Evolutionary conservation across 2,113 vertebrate genomes (phyloP), one percentile per base, ranked within the genome.

Genomic region (Rallus limicola): DNA sequence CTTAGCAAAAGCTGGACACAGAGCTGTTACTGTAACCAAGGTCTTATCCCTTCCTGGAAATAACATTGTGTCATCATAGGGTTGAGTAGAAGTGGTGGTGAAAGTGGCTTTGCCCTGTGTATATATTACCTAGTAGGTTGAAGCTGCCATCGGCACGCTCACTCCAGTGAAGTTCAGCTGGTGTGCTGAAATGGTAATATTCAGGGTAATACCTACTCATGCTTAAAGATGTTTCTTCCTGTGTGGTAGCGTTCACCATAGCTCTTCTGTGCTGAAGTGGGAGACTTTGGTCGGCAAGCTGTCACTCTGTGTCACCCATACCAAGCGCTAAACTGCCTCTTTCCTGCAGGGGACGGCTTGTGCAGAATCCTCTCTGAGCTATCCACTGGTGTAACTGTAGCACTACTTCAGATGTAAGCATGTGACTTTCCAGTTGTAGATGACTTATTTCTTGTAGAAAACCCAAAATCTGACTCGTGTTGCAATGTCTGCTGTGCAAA

Each of bases 301-400:
- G 44, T 65, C 70, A 36, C 15, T 29, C 15, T 82, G 53, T 38
- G 53, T 44, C 53, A 48, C 65, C 19, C 15, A 23, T 74, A 20
- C 60, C 0, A 0, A 59, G 31, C 23, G 14, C 52, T 29, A 4
- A 24, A 16, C 20, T 6, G 5, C 46, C 34, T 56, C 42, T 53
- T 67, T 77, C 76, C 88, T 64, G 26, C 16, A 3, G 40, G 14
- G 64, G 18, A n/a, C 2, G 29, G 4, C 58, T 64, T 52, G 53
- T 48, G 40, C 20, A 46, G 65, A 64, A 18, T 16, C 34, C 19
- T 28, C 31, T 36, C 36, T 65, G 3, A 2, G 34, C 70, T 72
- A 0, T 25, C 65, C 4, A 0, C 2, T 79, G 69, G 8, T 1
- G 0, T 34, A 63, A 63, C 55, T 24, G 40, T 17, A 23, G 50